Conservation (phyloP, 2,797 vertebrate species). For the Manis javanica region DNA sequence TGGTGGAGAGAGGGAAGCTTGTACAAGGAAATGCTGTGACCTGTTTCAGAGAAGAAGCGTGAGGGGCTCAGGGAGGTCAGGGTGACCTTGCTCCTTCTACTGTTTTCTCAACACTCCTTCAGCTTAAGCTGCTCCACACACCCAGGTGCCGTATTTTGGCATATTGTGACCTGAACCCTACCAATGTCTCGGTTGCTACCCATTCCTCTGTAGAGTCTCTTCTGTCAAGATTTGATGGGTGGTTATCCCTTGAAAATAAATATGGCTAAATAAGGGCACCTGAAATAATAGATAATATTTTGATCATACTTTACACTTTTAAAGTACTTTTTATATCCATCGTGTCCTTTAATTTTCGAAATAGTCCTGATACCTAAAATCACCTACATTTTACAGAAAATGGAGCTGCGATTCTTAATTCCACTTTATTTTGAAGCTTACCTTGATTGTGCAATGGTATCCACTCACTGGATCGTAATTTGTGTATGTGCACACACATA, state of each 20-base stretch:
- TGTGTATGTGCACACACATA: neutral
- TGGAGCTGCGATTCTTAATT: neutral
- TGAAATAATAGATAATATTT: neutral
- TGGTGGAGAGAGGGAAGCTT: neutral
- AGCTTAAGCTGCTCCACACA: neutral
- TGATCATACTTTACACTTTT: neutral
- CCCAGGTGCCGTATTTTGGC: neutral
- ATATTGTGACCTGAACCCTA: neutral
- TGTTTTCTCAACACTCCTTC: neutral
- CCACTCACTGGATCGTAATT: neutral
- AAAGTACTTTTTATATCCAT: neutral
- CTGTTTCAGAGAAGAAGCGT: neutral
- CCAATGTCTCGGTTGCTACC: neutral
- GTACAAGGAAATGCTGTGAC: neutral
- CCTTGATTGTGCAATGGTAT: neutral
- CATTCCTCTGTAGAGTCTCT: neutral
- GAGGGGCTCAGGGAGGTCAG: too few relatives aligned
- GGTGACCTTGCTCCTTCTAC: neutral
- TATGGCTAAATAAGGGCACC: neutral
- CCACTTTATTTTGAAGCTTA: neutral
- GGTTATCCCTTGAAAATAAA: neutral
- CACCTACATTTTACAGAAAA: neutral
- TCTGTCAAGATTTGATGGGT: neutral
- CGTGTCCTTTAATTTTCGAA: slow-evolving; percentile 13
- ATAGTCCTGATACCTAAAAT: neutral